Conservation (phyloP, 2,797 vertebrate genomes). For the Acridotheres tristis region DNA sequence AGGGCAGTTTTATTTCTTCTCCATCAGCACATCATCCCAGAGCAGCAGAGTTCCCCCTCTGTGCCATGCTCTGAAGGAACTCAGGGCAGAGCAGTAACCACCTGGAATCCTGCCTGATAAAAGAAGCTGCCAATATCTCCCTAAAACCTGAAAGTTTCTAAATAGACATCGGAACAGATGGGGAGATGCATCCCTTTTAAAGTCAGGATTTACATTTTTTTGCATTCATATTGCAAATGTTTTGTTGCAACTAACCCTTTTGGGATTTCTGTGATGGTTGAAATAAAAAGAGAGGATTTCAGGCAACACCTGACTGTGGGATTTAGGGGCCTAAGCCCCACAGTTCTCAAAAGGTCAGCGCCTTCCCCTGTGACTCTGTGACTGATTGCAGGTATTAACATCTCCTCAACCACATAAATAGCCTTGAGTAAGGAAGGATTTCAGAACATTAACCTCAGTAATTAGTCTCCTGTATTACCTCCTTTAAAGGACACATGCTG, state of each 20-base stretch:
- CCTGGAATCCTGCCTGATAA: neutral
- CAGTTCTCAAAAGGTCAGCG: neutral
- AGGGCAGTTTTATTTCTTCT: neutral
- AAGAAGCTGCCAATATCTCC: neutral
- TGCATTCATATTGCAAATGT: neutral
- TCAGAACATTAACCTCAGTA: constrained; percentile 3
- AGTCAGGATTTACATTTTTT: neutral
- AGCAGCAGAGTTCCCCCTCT: neutral
- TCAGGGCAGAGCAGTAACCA: neutral
- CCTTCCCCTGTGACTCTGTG: neutral
- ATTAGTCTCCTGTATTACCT: neutral
- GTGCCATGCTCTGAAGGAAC: neutral
- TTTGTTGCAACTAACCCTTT: neutral
- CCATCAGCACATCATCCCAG: neutral
- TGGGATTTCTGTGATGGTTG: neutral
- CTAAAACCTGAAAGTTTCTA: neutral
- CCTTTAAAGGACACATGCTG: neutral
- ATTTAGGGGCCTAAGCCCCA: neutral
- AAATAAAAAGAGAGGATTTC: neutral
- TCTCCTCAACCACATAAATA: neutral
- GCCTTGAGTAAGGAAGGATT: neutral
- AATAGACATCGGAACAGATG: neutral
- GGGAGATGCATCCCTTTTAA: neutral
- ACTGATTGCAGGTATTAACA: neutral
- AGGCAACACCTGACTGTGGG: neutral